These are phyloP conservation scores for Neolamprologus sp. DNA, from an alignment of 2,113 vertebrate genomes.

Conservation along the genomic window DNA sequence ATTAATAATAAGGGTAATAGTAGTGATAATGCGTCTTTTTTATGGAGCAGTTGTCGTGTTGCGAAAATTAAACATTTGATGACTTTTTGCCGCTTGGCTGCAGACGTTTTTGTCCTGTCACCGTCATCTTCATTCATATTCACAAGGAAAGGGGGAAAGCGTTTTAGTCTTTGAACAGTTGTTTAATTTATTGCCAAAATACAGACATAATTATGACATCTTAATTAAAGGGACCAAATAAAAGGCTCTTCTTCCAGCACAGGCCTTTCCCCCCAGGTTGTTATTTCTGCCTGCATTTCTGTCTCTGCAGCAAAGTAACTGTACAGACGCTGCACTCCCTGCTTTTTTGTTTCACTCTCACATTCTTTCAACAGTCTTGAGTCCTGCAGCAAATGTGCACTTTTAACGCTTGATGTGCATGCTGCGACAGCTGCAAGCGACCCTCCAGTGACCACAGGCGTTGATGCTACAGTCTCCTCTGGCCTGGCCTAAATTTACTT, in stretches of 20 bases:
- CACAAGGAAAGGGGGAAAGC: background rate
- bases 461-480: conserved; percentile 6
- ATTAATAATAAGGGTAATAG: background rate
- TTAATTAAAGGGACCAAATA: background rate
- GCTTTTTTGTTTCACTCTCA: background rate
- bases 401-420: background rate
- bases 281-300: background rate
- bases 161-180: background rate
- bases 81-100: background rate
- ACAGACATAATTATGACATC: background rate
- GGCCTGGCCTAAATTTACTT: conserved; percentile 45
- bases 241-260: background rate
- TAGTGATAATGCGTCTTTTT: background rate
- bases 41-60: background rate
- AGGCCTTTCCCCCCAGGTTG: background rate
- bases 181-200: background rate
- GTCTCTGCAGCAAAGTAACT: background rate
- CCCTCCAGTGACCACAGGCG: background rate
- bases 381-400: conserved; percentile 26
- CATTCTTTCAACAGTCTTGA: background rate
- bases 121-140: background rate
- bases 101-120: background rate
- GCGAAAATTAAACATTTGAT: background rate
- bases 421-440: conserved; percentile 6
- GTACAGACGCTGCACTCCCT: background rate